Conservation (phyloP, 1,140 invertebrate species). For the Pentalonia nigronervosa region DNA sequence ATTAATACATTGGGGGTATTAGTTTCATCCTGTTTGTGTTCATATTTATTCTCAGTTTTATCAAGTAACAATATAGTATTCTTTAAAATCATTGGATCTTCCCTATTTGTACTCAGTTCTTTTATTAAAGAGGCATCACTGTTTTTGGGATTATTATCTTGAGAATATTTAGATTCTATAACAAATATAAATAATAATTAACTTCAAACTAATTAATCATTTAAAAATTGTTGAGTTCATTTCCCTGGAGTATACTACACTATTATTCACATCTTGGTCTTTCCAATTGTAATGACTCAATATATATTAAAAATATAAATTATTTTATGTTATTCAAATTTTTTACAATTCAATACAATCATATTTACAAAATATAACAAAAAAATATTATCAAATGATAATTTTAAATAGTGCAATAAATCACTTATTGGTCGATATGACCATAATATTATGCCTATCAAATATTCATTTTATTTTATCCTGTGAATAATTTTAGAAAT, state of each 20-base stretch:
- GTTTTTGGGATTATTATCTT: background rate
- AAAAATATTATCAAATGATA: background rate
- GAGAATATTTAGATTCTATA: background rate
- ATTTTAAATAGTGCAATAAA: background rate
- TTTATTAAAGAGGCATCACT: background rate
- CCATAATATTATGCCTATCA: background rate
- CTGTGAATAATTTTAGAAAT: too few species aligned
- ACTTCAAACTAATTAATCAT: background rate
- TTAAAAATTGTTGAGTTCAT: background rate
- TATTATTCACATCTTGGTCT: background rate
- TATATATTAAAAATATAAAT: background rate
- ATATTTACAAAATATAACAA: background rate
- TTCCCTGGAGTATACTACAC: too few species aligned
- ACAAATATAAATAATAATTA: constrained; percentile 3
- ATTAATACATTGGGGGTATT: background rate
- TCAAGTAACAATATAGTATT: background rate
- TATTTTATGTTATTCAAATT: too few species aligned
- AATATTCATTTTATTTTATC: too few species aligned
- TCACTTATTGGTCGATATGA: background rate
- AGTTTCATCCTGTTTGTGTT: background rate
- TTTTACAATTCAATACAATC: background rate
- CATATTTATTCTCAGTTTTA: background rate
- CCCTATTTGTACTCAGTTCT: background rate
- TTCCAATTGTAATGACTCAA: background rate
- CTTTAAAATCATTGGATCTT: background rate